phyloP scores from a whole-genome alignment of 2,113 vertebrate species.

The human region DNA sequence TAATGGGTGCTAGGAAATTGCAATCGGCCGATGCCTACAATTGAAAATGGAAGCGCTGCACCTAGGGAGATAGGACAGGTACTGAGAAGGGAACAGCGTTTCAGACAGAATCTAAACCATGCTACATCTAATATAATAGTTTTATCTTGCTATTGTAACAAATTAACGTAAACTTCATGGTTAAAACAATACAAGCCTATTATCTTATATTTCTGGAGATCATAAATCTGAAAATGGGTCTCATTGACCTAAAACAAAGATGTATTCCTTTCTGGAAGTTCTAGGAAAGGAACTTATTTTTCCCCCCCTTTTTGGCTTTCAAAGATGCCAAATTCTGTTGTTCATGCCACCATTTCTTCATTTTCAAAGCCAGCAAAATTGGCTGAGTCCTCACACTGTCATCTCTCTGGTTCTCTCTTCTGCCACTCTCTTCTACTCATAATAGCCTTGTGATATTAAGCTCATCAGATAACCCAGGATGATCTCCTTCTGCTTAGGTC shows the following conservation, averaged over 20 bases:
- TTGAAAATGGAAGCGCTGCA: background rate
- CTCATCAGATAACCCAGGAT: background rate
- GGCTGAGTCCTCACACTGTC: background rate
- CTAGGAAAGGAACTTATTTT: background rate
- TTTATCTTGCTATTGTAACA: background rate
- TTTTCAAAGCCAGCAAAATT: background rate
- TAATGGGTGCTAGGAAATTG: background rate
- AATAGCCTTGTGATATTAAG: background rate
- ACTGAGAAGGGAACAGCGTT: background rate
- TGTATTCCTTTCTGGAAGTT: background rate
- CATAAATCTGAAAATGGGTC: background rate
- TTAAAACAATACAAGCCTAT: background rate
- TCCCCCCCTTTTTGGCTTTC: background rate
- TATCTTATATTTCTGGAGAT: background rate
- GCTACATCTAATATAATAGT: background rate
- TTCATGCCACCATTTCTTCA: background rate
- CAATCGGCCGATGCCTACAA: background rate
- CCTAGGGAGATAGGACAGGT: background rate
- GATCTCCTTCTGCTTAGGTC: background rate
- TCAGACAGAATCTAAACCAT: background rate
- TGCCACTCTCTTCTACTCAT: background rate
- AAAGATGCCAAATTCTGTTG: background rate
- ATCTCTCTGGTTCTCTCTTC: background rate
- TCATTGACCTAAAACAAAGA: background rate
- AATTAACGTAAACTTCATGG: background rate